phyloP scores from a whole-genome alignment of 2,888 invertebrate genomes.

The Rhodophaea formosa region DNA sequence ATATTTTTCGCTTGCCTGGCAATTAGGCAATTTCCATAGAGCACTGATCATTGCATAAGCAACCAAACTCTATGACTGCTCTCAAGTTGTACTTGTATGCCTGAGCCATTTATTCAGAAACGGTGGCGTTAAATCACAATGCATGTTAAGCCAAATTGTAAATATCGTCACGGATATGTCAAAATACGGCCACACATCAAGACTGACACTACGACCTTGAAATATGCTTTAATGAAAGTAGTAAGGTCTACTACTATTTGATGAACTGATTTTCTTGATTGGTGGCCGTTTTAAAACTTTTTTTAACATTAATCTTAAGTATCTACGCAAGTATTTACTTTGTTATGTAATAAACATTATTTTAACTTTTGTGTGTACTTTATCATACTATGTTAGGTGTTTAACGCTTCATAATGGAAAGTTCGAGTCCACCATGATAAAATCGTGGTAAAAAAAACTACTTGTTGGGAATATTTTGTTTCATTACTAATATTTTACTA shows the following conservation, averaged over 20 bases:
- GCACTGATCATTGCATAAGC: too few species aligned
- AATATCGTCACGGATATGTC: slow-evolving; percentile 1
- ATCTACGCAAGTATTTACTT: slow-evolving; percentile 10
- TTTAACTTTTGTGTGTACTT: slow-evolving; percentile 10
- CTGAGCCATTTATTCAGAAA: neutral
- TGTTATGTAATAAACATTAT: neutral
- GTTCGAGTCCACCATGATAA: neutral
- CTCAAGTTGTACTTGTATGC: too few species aligned
- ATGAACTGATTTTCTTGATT: neutral
- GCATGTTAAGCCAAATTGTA: neutral
- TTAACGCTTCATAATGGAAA: neutral
- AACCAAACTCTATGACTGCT: too few species aligned
- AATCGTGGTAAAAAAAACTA: slow-evolving; percentile 1
- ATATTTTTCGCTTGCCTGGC: too few species aligned
- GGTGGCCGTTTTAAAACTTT: neutral
- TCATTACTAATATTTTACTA: neutral
- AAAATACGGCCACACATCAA: neutral
- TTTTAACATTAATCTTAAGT: neutral
- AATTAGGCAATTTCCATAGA: too few species aligned
- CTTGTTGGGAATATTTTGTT: neutral
- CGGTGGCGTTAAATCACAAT: neutral
- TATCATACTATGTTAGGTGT: neutral
- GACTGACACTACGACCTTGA: too few species aligned
- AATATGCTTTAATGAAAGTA: too few species aligned
- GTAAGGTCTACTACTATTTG: neutral